phyloP scores from a whole-genome alignment of 2,797 vertebrate species.

The Darevskia nairensis region DNA sequence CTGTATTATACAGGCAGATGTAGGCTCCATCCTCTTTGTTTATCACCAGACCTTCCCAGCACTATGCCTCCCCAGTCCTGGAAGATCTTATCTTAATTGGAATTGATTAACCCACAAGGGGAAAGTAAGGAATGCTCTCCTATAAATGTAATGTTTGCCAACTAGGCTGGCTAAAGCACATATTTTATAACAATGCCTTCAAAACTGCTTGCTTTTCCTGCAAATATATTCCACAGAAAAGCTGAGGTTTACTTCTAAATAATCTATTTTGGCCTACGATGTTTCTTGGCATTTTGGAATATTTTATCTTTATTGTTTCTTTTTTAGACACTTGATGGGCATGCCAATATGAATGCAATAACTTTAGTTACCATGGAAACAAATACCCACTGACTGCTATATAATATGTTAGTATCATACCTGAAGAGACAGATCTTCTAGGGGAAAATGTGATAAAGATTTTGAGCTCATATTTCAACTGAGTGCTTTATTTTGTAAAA shows the following conservation, averaged over 20 bases:
- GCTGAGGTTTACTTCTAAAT: not conserved
- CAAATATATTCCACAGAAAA: not conserved
- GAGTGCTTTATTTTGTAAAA: conserved; percentile 8
- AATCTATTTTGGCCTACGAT: not conserved
- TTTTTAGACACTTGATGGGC: not conserved
- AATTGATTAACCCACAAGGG: not conserved
- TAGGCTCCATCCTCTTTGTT: not conserved
- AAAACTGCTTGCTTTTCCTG: not conserved
- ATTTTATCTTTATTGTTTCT: not conserved
- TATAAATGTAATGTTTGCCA: not conserved
- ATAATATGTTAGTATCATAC: conserved; percentile 10
- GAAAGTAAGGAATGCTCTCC: not conserved
- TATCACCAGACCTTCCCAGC: not conserved
- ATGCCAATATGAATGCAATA: conserved; percentile 17
- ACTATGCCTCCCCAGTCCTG: not conserved
- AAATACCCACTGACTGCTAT: conserved; percentile 3
- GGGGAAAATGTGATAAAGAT: not conserved
- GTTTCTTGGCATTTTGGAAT: not conserved
- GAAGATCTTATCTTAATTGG: not conserved
- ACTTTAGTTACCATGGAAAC: conserved; percentile 43
- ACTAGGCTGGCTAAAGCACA: not conserved
- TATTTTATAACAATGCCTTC: not conserved
- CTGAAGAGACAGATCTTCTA: conserved; percentile 3
- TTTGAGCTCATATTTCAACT: conserved; percentile 22
- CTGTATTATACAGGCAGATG: not conserved